Conservation (phyloP, 2,797 vertebrate species). For the Anguilla marmorata region DNA sequence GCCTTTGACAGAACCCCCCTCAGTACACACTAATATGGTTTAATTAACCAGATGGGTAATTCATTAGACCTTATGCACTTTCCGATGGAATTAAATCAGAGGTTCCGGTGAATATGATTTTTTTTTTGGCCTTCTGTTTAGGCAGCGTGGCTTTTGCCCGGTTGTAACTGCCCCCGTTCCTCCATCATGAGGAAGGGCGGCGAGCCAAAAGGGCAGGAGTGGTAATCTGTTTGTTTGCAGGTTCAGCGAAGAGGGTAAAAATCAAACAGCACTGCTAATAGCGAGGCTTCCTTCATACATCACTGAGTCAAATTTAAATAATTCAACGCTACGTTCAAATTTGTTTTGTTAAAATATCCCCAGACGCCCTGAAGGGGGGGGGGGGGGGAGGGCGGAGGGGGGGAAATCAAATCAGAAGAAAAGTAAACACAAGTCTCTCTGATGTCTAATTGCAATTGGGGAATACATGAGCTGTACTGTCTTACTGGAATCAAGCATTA, state of each 20-base stretch:
- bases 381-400: slow-evolving; percentile 38
- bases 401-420: slow-evolving; percentile 20
- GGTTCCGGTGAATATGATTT: slow-evolving; percentile 42
- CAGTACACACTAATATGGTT: slow-evolving; percentile 40
- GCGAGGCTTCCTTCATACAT: slow-evolving; percentile 60
- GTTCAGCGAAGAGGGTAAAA: slow-evolving; percentile 52
- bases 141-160: slow-evolving; percentile 38
- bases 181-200: slow-evolving; percentile 40
- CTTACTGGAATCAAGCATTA: background rate
- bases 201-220: slow-evolving; percentile 49
- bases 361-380: slow-evolving; percentile 47
- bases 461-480: slow-evolving; percentile 48
- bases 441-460: background rate
- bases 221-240: slow-evolving; percentile 64
- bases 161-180: slow-evolving; percentile 41
- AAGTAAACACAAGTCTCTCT: slow-evolving; percentile 37
- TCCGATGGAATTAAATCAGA: slow-evolving; percentile 46
- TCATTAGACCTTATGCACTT: slow-evolving; percentile 41
- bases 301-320: slow-evolving; percentile 69
- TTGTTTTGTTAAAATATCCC: slow-evolving; percentile 65
- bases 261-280: slow-evolving; percentile 54
- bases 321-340: slow-evolving; percentile 64
- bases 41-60: slow-evolving; percentile 52
- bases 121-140: slow-evolving; percentile 45
- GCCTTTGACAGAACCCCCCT: background rate